Percentiles rank a stretch among this genome's conserved stretches.
Conservation (phyloP, 53 echinoderm and acorn worm genomes). For the Astropecten irregularis region DNA sequence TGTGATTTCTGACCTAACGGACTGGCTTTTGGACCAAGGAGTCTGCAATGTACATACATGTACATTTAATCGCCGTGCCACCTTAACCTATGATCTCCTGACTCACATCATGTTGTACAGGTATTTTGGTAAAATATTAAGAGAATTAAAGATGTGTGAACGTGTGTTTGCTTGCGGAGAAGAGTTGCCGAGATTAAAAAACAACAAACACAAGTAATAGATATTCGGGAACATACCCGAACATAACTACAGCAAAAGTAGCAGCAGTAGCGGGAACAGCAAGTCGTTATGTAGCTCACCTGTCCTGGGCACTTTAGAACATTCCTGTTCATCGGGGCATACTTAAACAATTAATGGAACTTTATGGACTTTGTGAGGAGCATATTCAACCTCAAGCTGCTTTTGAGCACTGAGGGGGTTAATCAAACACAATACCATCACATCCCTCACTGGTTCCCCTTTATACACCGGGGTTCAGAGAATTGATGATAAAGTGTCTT, state of each 20-base stretch:
- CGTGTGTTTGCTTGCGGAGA: slow-evolving; percentile 2
- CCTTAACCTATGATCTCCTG: slow-evolving; percentile 12
- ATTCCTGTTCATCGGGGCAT: background rate
- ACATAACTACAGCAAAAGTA: background rate
- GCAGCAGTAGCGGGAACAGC: background rate
- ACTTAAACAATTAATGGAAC: background rate
- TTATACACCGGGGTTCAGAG: background rate
- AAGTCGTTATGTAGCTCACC: slow-evolving; percentile 3
- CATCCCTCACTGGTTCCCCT: slow-evolving; percentile 4
- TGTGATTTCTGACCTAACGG: slow-evolving; percentile 8
- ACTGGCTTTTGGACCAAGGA: slow-evolving; percentile 27
- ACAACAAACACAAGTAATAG: background rate
- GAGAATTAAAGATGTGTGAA: slow-evolving; percentile 1
- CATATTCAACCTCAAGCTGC: slow-evolving; percentile 9
- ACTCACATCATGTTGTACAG: slow-evolving; percentile 14
- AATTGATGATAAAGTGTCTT: slow-evolving; percentile 12
- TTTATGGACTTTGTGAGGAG: background rate
- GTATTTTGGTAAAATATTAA: slow-evolving; percentile 12
- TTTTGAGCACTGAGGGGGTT: background rate
- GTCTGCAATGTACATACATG: slow-evolving; percentile 28
- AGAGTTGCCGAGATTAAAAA: slow-evolving; percentile 5
- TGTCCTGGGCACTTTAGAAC: slow-evolving; percentile 3
- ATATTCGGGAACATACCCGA: slow-evolving; percentile 6
- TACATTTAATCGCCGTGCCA: slow-evolving; percentile 9
- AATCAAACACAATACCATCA: slow-evolving; percentile 6